Evolutionary conservation across 2,888 invertebrate species (phyloP).

Genomic region (Stictocephala bisonia): DNA sequence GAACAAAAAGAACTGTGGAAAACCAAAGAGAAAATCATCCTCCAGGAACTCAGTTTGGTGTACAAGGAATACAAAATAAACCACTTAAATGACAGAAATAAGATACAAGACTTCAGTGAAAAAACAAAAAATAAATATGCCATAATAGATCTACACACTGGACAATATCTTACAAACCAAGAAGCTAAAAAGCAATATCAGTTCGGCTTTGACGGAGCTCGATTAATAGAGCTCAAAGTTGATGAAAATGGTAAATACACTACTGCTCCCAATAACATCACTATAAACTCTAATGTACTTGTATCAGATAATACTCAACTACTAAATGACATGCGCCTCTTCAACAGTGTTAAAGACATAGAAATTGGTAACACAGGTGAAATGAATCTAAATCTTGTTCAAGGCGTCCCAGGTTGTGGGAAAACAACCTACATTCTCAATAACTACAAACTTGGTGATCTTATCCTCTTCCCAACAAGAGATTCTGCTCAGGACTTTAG

Average conservation of each 20-base stretch:
- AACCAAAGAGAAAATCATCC: conserved; percentile 15
- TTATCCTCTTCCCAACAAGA: conserved; percentile 25
- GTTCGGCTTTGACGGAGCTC: conserved; percentile 19
- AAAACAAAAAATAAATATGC: conserved; percentile 2
- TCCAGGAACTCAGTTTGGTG: background rate
- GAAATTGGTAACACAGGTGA: background rate
- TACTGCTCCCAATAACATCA: background rate
- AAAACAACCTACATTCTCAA: conserved; percentile 26
- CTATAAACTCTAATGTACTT: background rate
- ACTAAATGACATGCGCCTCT: conserved; percentile 3
- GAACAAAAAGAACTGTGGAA: conserved; percentile 32
- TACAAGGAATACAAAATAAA: background rate
- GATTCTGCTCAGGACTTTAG: conserved; percentile 14
- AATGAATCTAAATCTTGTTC: background rate
- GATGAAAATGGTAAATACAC: conserved; percentile 9
- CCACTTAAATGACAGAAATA: background rate
- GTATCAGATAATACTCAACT: conserved; percentile 5
- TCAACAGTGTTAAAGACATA: conserved; percentile 1
- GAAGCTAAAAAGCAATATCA: background rate
- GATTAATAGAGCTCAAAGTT: background rate
- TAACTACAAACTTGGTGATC: conserved; percentile 11
- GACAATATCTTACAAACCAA: background rate
- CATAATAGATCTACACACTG: conserved; percentile 14
- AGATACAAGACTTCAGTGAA: background rate
- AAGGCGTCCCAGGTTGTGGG: conserved; percentile 26